Percentiles rank a stretch among this genome's conserved stretches.
These are phyloP conservation scores for Lithophane leautieri DNA, from an alignment of 2,888 invertebrate species.

Conservation along the genomic window DNA sequence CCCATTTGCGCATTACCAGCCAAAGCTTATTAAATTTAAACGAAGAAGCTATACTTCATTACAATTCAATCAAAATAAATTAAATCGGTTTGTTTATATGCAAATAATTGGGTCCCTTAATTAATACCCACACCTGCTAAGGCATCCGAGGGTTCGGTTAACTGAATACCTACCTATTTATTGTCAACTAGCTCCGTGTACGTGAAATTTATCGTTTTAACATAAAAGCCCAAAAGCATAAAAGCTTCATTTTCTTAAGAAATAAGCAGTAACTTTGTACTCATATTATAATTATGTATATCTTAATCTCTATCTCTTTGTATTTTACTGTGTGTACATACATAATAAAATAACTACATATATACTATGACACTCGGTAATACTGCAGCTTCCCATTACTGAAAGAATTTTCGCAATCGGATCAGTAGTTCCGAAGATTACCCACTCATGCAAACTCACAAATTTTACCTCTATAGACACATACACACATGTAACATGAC, in stretches of 20 bases:
- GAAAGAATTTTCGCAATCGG: neutral
- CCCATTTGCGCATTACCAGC: neutral
- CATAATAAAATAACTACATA: neutral
- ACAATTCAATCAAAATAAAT: slow-evolving; percentile 34
- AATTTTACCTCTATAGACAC: neutral
- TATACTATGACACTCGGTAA: neutral
- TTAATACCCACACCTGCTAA: slow-evolving; percentile 9
- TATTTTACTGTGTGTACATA: no score
- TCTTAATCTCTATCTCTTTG: no score
- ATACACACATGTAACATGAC: neutral
- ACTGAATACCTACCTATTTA: slow-evolving; percentile 37
- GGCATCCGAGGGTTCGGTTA: neutral
- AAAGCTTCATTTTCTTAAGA: no score
- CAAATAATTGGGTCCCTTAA: slow-evolving; percentile 47
- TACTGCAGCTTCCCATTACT: neutral
- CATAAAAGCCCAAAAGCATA: no score
- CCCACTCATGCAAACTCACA: neutral
- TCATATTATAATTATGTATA: no score
- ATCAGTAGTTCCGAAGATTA: neutral
- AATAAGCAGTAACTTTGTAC: no score
- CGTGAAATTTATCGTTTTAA: neutral
- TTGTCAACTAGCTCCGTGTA: neutral
- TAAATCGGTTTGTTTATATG: slow-evolving; percentile 55
- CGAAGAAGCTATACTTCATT: slow-evolving; percentile 25
- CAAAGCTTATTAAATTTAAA: neutral